phyloP scores from a whole-genome alignment of 2,888 invertebrate species.

The Opisthograptis luteolata region DNA sequence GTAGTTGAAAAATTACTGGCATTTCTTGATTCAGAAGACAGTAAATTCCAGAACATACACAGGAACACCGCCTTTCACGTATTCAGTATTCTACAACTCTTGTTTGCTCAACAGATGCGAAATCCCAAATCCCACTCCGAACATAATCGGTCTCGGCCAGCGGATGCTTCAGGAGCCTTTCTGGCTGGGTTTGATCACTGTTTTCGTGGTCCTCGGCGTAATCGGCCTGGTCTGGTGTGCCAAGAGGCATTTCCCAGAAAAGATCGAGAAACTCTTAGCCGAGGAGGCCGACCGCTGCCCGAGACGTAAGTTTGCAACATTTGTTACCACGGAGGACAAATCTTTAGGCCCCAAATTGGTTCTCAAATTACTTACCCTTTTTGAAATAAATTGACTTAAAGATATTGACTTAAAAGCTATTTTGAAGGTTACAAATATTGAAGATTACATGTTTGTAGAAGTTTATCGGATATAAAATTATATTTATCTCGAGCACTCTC shows the following conservation, averaged over 20 bases:
- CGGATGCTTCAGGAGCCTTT: conserved; percentile 94
- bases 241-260: conserved; percentile 93
- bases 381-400: too few relatives aligned
- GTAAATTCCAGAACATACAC: too few relatives aligned
- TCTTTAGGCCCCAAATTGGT: conserved; percentile 59
- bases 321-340: conserved; percentile 54
- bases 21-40: too few relatives aligned
- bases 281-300: conserved; percentile 91
- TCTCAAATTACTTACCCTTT: conserved; percentile 3
- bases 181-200: conserved; percentile 94
- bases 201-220: conserved; percentile 90
- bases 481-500: conserved; percentile 31
- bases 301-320: conserved; percentile 80
- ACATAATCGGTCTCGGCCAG: conserved; percentile 86
- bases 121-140: conserved; percentile 84
- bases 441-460: conserved; percentile 32
- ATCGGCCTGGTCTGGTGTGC: conserved; percentile 93
- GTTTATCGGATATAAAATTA: conserved; percentile 3
- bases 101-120: conserved; percentile 86
- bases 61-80: too few relatives aligned
- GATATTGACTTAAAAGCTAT: neutral
- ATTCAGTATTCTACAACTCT: neutral
- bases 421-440: neutral
- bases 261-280: conserved; percentile 91
- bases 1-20: too few relatives aligned